Evolutionary conservation across 1,140 invertebrate genomes (phyloP).

Genomic region (Hyposmocoma kahamanoa): DNA sequence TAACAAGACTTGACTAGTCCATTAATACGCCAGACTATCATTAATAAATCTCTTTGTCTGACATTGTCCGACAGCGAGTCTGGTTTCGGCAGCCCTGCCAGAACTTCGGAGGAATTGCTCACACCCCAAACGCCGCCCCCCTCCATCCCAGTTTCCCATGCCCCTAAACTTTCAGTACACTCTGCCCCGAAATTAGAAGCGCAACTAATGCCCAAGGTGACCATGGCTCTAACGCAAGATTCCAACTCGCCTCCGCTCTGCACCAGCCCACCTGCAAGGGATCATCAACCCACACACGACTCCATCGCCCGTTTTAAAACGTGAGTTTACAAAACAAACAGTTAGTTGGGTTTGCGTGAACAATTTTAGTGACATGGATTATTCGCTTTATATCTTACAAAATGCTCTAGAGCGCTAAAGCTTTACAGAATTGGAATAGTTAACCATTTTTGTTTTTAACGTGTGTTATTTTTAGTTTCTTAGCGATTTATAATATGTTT

Average conservation of each 20-base stretch:
- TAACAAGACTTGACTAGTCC: neutral
- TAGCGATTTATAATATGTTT: too few species aligned
- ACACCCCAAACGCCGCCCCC: constrained; percentile 56
- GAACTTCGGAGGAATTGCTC: constrained; percentile 56
- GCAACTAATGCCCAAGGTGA: constrained; percentile 21
- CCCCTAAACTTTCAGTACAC: constrained; percentile 27
- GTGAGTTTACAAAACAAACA: too few species aligned
- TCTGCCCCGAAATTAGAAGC: constrained; percentile 23
- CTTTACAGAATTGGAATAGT: too few species aligned
- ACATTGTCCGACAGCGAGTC: constrained; percentile 45
- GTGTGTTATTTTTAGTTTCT: too few species aligned
- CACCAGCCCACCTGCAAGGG: constrained; percentile 56
- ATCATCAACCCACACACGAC: constrained; percentile 49
- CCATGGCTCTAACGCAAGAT: constrained; percentile 26
- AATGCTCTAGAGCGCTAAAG: too few species aligned
- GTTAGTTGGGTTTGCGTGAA: too few species aligned
- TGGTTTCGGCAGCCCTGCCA: constrained; percentile 64
- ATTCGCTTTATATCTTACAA: neutral
- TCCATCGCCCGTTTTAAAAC: constrained; percentile 67
- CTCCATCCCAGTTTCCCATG: constrained; percentile 11
- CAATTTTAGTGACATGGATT: too few species aligned
- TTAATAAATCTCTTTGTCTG: neutral
- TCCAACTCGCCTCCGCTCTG: constrained; percentile 57
- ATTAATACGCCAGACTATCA: neutral
- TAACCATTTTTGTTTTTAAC: too few species aligned